Percentiles rank a stretch among this genome's conserved stretches.
Conservation (phyloP, 2,888 invertebrate species). For the Anthrax anthrax region DNA sequence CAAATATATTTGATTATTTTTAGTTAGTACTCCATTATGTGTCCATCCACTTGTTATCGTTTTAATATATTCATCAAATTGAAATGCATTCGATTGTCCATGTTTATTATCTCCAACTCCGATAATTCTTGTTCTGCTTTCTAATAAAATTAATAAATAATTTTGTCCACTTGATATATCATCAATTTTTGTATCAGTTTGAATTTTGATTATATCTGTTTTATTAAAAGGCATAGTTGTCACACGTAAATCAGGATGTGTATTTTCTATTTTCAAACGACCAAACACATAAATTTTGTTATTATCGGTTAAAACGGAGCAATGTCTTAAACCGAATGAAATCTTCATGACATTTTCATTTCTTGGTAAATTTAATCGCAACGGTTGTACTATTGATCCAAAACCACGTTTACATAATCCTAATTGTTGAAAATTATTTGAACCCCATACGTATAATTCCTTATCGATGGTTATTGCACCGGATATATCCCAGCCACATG, state of each 20-base stretch:
- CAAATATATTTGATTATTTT: slow-evolving; percentile 46
- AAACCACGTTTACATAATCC: slow-evolving; percentile 42
- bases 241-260: slow-evolving; percentile 23
- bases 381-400: slow-evolving; percentile 25
- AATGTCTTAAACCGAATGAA: slow-evolving; percentile 29
- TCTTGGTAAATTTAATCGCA: slow-evolving; percentile 24
- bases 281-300: slow-evolving; percentile 29
- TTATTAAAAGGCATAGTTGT: slow-evolving; percentile 25
- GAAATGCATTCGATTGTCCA: slow-evolving; percentile 49
- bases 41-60: slow-evolving; percentile 59
- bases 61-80: slow-evolving; percentile 39
- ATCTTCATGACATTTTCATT: slow-evolving; percentile 21
- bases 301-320: slow-evolving; percentile 26
- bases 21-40: slow-evolving; percentile 50
- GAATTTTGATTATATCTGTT: slow-evolving; percentile 22
- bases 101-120: slow-evolving; percentile 72
- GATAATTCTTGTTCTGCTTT: slow-evolving; percentile 37
- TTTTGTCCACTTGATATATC: slow-evolving; percentile 66
- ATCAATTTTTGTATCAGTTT: slow-evolving; percentile 37
- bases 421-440: slow-evolving; percentile 62
- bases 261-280: slow-evolving; percentile 21
- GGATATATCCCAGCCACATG: slow-evolving; percentile 73
- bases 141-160: slow-evolving; percentile 38
- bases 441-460: slow-evolving; percentile 67
- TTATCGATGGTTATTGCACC: slow-evolving; percentile 56